These are phyloP conservation scores for Thunnus thynnus DNA, from an alignment of 2,113 vertebrate species.

Conservation along the genomic window DNA sequence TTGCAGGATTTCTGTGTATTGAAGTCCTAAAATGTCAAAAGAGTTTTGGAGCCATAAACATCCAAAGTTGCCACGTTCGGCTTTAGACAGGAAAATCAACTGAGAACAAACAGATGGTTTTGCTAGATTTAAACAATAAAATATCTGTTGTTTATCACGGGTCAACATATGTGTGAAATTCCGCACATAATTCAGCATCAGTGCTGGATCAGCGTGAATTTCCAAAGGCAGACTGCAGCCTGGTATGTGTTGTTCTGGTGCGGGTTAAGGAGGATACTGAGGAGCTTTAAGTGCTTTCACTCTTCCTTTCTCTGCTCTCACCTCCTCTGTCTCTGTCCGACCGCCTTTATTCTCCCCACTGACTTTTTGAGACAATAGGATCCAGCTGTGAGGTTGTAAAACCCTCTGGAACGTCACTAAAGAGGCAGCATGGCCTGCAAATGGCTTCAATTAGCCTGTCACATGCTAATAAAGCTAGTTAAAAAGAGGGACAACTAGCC, in stretches of 20 bases:
- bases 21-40: slow-evolving; percentile 24
- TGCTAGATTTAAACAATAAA: slow-evolving; percentile 60
- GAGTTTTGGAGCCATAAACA: background rate
- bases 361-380: slow-evolving; percentile 76
- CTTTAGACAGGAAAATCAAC: slow-evolving; percentile 47
- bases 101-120: slow-evolving; percentile 62
- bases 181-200: slow-evolving; percentile 69
- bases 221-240: slow-evolving; percentile 46
- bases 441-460: slow-evolving; percentile 85
- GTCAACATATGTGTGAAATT: slow-evolving; percentile 74
- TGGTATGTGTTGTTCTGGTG: slow-evolving; percentile 52
- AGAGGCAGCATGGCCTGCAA: slow-evolving; percentile 70
- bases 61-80: slow-evolving; percentile 43
- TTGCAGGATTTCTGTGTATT: slow-evolving; percentile 25
- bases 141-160: slow-evolving; percentile 63
- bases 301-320: slow-evolving; percentile 63
- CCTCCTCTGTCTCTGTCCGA: slow-evolving; percentile 56
- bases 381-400: slow-evolving; percentile 84
- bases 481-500: slow-evolving; percentile 62
- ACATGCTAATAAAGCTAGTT: slow-evolving; percentile 79
- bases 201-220: slow-evolving; percentile 44
- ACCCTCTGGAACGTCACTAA: slow-evolving; percentile 79
- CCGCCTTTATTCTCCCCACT: slow-evolving; percentile 55
- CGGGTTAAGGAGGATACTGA: slow-evolving; percentile 60
- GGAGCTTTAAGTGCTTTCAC: slow-evolving; percentile 63